These are phyloP conservation scores for Sinocyclocheilus grahami DNA, from an alignment of 2,113 vertebrate species.

Conservation along the genomic window DNA sequence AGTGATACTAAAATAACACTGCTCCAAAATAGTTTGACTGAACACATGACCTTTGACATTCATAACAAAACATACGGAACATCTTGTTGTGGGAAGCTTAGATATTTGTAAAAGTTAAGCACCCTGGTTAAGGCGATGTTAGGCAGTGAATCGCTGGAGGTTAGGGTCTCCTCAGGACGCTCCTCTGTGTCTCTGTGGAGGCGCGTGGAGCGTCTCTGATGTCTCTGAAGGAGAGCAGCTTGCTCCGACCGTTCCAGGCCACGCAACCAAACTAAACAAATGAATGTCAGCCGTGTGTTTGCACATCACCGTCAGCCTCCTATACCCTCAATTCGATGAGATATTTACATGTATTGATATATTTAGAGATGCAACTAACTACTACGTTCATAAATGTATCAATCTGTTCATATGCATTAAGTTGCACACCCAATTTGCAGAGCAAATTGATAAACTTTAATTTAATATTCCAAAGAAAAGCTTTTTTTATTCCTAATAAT, in stretches of 20 bases:
- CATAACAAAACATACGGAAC: neutral
- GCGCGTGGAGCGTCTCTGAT: constrained; percentile 34
- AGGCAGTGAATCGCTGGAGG: neutral
- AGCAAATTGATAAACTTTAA: too few species aligned
- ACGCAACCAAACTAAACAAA: constrained; percentile 5
- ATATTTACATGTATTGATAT: too few species aligned
- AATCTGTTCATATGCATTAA: too few species aligned
- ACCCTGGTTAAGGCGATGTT: neutral
- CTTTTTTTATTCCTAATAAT: too few species aligned
- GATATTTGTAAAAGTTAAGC: neutral
- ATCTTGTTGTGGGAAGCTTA: neutral
- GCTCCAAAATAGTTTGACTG: neutral
- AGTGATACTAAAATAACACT: too few species aligned
- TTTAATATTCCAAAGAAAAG: too few species aligned
- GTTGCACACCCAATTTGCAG: too few species aligned
- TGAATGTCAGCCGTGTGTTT: too few species aligned
- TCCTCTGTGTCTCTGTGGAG: neutral
- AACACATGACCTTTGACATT: neutral
- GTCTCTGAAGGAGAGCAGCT: constrained; percentile 40
- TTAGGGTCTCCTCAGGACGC: constrained; percentile 30
- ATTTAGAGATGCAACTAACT: too few species aligned
- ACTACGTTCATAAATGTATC: too few species aligned
- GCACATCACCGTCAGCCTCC: too few species aligned
- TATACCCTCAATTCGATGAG: too few species aligned
- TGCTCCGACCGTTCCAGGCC: constrained; percentile 39